phyloP scores from a whole-genome alignment of 2,888 invertebrate genomes.

The Brachynemurus nebulosus region DNA sequence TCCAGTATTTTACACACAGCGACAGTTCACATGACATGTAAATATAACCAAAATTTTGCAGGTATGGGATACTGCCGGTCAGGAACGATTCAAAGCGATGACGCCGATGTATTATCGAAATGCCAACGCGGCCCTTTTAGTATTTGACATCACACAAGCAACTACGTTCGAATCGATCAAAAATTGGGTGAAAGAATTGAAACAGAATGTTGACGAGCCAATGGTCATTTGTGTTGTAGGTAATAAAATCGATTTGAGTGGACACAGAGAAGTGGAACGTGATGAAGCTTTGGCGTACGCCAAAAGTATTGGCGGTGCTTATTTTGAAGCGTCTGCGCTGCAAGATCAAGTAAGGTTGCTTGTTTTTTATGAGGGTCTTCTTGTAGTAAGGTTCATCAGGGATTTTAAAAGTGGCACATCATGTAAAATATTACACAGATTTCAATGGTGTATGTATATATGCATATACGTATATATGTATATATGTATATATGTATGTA shows the following conservation, averaged over 20 bases:
- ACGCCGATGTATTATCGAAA: slow-evolving; percentile 92
- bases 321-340: slow-evolving; percentile 74
- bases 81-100: slow-evolving; percentile 80
- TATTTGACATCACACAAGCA: slow-evolving; percentile 71
- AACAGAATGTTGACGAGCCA: slow-evolving; percentile 62
- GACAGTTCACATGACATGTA: too few species aligned
- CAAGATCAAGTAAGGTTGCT: slow-evolving; percentile 44
- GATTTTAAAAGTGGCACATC: too few species aligned
- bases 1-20: too few species aligned
- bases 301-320: slow-evolving; percentile 63
- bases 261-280: slow-evolving; percentile 42
- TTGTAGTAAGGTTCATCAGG: too few species aligned
- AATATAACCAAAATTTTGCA: too few species aligned
- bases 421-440: too few species aligned
- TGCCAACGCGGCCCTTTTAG: slow-evolving; percentile 76
- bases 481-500: too few species aligned
- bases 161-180: slow-evolving; percentile 66
- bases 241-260: slow-evolving; percentile 69
- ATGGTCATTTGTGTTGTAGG: slow-evolving; percentile 72
- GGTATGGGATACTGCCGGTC: slow-evolving; percentile 85
- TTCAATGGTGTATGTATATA: too few species aligned
- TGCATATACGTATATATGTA: too few species aligned
- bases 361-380: too few species aligned
- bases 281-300: slow-evolving; percentile 67
- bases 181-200: slow-evolving; percentile 71